Percentiles rank a stretch among this genome's conserved stretches.
Conservation (phyloP, 64 coral and sea anemone species). For the Stichodactyla mertensii region DNA sequence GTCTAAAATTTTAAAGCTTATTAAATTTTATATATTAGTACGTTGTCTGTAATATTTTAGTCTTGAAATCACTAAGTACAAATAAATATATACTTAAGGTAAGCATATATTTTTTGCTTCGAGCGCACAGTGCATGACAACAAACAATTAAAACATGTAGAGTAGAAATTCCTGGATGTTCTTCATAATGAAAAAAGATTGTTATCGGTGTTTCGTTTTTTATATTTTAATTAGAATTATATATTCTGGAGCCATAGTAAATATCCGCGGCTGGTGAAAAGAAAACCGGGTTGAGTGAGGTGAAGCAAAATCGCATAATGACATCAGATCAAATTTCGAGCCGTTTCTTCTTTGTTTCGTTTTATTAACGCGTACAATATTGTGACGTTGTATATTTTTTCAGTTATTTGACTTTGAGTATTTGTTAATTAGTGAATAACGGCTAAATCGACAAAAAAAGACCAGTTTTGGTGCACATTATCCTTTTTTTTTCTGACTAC, state of each 20-base stretch:
- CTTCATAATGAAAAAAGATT: constrained; percentile 5
- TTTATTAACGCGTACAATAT: background rate
- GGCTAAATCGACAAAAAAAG: background rate
- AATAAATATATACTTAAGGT: background rate
- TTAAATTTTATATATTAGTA: background rate
- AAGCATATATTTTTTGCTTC: background rate
- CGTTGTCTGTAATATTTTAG: background rate
- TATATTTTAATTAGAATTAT: background rate
- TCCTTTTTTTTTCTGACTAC: no score
- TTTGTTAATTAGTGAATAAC: background rate
- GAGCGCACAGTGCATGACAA: background rate
- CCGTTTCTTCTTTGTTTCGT: background rate
- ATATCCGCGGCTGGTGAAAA: background rate
- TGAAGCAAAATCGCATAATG: constrained; percentile 2
- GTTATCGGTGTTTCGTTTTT: background rate
- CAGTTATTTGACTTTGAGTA: background rate
- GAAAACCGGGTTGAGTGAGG: background rate
- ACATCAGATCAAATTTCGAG: background rate
- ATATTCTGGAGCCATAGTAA: background rate
- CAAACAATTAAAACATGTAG: background rate
- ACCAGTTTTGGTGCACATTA: background rate
- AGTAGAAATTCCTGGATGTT: background rate
- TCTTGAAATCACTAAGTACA: background rate
- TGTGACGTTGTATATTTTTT: background rate
- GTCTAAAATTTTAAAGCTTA: background rate